Evolutionary conservation across 2,888 invertebrate genomes (phyloP).

Genomic region (Cepaea hortensis): DNA sequence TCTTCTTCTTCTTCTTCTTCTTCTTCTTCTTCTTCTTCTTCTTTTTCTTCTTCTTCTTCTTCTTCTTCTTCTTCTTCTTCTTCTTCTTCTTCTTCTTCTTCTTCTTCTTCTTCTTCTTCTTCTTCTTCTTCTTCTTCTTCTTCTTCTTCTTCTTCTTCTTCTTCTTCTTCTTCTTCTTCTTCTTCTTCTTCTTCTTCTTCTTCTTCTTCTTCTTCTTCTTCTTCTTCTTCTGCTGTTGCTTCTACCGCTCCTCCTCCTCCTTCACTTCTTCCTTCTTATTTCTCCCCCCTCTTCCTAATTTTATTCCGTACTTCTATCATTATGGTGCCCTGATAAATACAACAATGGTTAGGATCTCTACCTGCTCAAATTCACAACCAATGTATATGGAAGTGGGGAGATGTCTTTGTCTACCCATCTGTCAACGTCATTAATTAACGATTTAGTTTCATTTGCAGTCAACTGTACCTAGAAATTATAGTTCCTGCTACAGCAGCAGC

Average conservation of each 20-base stretch:
- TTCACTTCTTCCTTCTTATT: no score
- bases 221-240: no score
- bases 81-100: slow-evolving; percentile 25
- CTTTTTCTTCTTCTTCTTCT: slow-evolving; percentile 33
- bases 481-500: no score
- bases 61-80: slow-evolving; percentile 30
- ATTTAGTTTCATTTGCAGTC: no score
- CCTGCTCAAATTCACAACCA: no score
- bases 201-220: slow-evolving; percentile 1
- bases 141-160: slow-evolving; percentile 17
- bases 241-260: no score
- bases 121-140: slow-evolving; percentile 14
- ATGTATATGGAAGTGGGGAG: no score
- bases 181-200: slow-evolving; percentile 25
- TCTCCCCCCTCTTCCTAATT: no score
- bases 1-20: slow-evolving; percentile 8
- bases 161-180: slow-evolving; percentile 22
- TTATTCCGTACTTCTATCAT: no score
- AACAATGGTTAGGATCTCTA: no score
- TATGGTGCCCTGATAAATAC: no score
- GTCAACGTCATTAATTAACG: neutral
- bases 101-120: slow-evolving; percentile 3
- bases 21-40: slow-evolving; percentile 22
- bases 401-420: neutral
- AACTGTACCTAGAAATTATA: no score